Evolutionary conservation across 1,140 invertebrate genomes (phyloP).

Genomic region (Bemisia tabaci): DNA sequence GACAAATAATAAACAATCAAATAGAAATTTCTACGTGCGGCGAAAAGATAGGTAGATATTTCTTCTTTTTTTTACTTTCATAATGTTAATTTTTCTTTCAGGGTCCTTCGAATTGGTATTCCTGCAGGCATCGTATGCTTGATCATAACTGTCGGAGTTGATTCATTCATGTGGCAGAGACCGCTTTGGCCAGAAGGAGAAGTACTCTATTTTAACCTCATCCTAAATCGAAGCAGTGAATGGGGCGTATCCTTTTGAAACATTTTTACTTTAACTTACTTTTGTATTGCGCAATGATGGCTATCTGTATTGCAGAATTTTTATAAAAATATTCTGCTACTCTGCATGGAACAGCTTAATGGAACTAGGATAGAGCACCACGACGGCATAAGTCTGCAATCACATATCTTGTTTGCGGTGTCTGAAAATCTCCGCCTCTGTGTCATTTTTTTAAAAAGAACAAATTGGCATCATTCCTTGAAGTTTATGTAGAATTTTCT

Average conservation of each 20-base stretch:
- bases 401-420: too few species aligned
- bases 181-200: slow-evolving; percentile 93
- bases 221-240: slow-evolving; percentile 86
- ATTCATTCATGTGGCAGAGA: slow-evolving; percentile 87
- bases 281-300: not conserved
- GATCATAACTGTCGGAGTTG: slow-evolving; percentile 59
- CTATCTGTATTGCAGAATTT: too few species aligned
- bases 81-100: slow-evolving; percentile 33
- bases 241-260: slow-evolving; percentile 87
- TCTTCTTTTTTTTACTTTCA: slow-evolving; percentile 10
- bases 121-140: slow-evolving; percentile 55
- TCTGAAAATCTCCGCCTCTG: too few species aligned
- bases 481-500: too few species aligned
- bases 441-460: too few species aligned
- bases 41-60: not conserved
- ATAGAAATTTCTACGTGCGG: not conserved
- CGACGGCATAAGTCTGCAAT: too few species aligned
- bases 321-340: too few species aligned
- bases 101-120: slow-evolving; percentile 53
- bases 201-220: slow-evolving; percentile 91
- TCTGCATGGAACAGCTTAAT: too few species aligned
- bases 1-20: too few species aligned
- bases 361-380: too few species aligned
- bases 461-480: too few species aligned
- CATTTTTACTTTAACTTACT: slow-evolving; percentile 1